phyloP scores from a whole-genome alignment of 2,888 invertebrate genomes.

The Enchytraeus crypticus region DNA sequence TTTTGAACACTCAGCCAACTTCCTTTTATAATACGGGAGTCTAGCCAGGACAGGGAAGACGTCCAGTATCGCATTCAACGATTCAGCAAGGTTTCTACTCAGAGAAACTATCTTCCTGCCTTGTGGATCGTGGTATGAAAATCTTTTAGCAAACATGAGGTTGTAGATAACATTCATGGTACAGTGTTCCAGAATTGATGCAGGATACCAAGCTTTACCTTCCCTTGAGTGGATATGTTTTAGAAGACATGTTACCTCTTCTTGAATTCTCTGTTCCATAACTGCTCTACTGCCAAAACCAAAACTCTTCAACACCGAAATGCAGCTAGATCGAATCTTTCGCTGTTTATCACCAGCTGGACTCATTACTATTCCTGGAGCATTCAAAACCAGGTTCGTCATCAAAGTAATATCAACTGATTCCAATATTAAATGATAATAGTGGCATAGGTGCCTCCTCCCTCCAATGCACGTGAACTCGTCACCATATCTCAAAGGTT shows the following conservation, averaged over 20 bases:
- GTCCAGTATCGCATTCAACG: not conserved
- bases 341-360: no score
- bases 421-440: no score
- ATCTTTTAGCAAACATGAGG: constrained; percentile 1
- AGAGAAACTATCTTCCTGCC: not conserved
- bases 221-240: not conserved
- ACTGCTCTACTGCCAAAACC: not conserved
- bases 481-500: no score
- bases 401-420: no score
- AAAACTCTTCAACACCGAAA: constrained; percentile 1
- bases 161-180: not conserved
- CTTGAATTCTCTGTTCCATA: constrained; percentile 8
- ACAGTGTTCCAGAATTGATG: not conserved
- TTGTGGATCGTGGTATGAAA: not conserved
- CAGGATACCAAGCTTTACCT: constrained; percentile 2
- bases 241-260: not conserved
- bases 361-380: no score
- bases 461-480: no score
- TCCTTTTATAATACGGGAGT: not conserved
- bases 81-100: not conserved
- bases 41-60: not conserved
- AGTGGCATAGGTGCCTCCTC: no score
- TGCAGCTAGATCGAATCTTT: no score
- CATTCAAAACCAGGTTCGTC: no score
- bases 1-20: not conserved